Conservation (phyloP, 92 coral and sea anemone species). For the Porites cylindrica region DNA sequence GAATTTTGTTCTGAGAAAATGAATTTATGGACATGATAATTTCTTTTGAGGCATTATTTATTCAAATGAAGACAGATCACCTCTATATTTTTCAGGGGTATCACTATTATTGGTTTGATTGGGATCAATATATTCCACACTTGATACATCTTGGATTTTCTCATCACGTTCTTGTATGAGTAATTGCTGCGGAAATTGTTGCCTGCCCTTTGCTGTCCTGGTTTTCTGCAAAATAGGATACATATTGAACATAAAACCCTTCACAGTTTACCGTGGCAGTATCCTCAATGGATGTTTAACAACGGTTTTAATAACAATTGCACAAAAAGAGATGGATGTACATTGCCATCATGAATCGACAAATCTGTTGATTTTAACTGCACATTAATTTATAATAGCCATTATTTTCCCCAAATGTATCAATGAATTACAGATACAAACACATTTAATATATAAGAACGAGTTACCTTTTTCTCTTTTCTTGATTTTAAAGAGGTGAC, state of each 20-base stretch:
- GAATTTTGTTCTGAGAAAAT: too few species aligned
- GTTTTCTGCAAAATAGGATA: neutral
- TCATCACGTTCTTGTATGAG: neutral
- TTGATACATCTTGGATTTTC: neutral
- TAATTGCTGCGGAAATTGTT: neutral
- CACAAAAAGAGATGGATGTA: too few species aligned
- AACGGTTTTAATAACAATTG: too few species aligned
- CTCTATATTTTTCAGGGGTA: neutral
- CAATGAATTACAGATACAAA: too few species aligned
- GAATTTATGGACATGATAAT: too few species aligned
- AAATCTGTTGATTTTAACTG: too few species aligned
- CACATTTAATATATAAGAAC: neutral
- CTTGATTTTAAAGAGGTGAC: neutral
- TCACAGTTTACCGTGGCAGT: neutral
- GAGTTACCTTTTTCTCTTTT: neutral
- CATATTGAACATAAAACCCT: too few species aligned
- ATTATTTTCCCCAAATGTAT: too few species aligned
- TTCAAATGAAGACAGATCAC: neutral
- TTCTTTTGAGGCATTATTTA: too few species aligned
- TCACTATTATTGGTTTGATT: slow-evolving; percentile 4
- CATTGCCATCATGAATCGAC: too few species aligned
- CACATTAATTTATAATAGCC: too few species aligned
- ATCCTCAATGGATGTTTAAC: too few species aligned
- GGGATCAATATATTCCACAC: slow-evolving; percentile 18
- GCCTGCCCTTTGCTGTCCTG: neutral